phyloP scores from a whole-genome alignment of 2,888 invertebrate genomes.

The Acronicta aceris region DNA sequence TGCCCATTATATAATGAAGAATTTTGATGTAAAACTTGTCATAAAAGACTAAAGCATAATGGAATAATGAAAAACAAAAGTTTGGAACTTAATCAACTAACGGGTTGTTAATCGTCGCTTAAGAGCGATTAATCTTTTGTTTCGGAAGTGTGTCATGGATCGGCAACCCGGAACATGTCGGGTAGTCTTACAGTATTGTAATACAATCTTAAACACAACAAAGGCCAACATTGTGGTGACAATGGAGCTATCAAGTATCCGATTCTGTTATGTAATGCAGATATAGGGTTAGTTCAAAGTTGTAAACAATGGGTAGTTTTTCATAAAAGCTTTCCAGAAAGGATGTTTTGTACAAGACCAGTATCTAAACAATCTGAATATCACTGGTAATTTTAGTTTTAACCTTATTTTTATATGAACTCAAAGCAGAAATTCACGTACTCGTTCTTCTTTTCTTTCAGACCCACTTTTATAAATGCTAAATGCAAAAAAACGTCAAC shows the following conservation, averaged over 20 bases:
- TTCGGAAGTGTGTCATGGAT: slow-evolving; percentile 50
- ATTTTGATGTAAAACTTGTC: slow-evolving; percentile 7
- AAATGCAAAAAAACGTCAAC: not conserved
- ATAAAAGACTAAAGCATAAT: slow-evolving; percentile 3
- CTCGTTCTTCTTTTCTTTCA: not conserved
- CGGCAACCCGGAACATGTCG: slow-evolving; percentile 48
- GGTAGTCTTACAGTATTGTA: slow-evolving; percentile 59
- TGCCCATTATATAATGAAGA: slow-evolving; percentile 4
- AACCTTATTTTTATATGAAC: no score
- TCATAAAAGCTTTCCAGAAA: slow-evolving; percentile 41
- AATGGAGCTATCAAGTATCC: slow-evolving; percentile 64
- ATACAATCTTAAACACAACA: slow-evolving; percentile 63
- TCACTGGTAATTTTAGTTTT: not conserved
- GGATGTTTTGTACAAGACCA: slow-evolving; percentile 27
- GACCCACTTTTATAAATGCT: not conserved
- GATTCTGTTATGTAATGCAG: slow-evolving; percentile 52
- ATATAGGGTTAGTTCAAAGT: slow-evolving; percentile 36
- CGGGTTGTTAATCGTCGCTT: slow-evolving; percentile 14
- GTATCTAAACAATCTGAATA: slow-evolving; percentile 6
- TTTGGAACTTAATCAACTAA: slow-evolving; percentile 16
- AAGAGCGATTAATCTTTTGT: slow-evolving; percentile 41
- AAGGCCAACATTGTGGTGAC: slow-evolving; percentile 71
- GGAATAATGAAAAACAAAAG: slow-evolving; percentile 5
- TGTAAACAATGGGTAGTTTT: slow-evolving; percentile 52
- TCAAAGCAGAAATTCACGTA: no score